Conservation (phyloP, 2,113 vertebrate genomes). For the Oryzias celebensis region DNA sequence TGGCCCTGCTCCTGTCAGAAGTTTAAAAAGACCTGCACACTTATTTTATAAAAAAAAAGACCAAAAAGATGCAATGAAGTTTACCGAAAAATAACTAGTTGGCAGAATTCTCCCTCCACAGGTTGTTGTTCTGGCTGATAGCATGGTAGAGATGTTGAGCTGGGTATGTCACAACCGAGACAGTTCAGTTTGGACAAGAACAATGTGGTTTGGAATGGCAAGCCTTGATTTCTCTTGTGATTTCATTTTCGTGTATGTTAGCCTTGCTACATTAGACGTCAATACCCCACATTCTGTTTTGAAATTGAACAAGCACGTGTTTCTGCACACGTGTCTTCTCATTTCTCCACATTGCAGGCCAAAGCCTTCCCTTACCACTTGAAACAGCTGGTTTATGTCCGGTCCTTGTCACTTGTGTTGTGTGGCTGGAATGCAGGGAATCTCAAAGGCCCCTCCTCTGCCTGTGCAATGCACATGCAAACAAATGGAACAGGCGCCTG, state of each 20-base stretch:
- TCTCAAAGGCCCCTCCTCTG: slow-evolving; percentile 68
- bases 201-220: no score
- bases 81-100: not conserved
- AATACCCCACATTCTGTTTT: no score
- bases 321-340: slow-evolving; percentile 48
- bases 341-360: slow-evolving; percentile 7
- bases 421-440: slow-evolving; percentile 74
- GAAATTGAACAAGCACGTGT: slow-evolving; percentile 37
- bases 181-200: no score
- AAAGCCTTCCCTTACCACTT: slow-evolving; percentile 16
- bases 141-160: no score
- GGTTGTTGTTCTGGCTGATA: no score
- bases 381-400: slow-evolving; percentile 79
- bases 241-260: no score
- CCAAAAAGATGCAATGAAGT: not conserved
- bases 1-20: slow-evolving; percentile 25
- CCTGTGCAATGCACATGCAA: slow-evolving; percentile 64
- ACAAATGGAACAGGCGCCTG: slow-evolving; percentile 70
- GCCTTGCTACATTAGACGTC: no score
- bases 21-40: slow-evolving; percentile 27
- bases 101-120: no score
- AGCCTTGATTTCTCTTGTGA: no score
- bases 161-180: no score
- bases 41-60: slow-evolving; percentile 48
- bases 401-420: slow-evolving; percentile 71